Evolutionary conservation across 1,140 invertebrate species (phyloP).

Genomic region (Periplaneta americana): DNA sequence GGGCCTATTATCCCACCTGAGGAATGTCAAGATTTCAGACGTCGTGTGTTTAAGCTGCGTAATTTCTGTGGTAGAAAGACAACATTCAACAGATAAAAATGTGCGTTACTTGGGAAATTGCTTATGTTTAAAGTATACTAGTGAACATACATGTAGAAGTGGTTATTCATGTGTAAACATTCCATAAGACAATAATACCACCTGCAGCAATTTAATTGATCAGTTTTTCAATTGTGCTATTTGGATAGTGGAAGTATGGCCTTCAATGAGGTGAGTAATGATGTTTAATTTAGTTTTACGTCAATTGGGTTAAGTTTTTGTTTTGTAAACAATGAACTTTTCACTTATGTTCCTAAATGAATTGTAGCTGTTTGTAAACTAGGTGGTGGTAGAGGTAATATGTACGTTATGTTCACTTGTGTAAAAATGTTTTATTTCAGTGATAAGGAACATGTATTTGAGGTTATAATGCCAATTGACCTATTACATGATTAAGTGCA

Average conservation of each 20-base stretch:
- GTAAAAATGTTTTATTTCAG: no score
- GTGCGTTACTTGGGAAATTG: neutral
- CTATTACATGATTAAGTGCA: no score
- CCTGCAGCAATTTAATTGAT: neutral
- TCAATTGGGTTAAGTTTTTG: neutral
- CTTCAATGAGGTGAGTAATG: slow-evolving; percentile 16
- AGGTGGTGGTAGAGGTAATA: no score
- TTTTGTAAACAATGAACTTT: neutral
- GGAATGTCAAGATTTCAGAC: slow-evolving; percentile 13
- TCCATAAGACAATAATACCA: slow-evolving; percentile 13
- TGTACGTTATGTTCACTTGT: no score
- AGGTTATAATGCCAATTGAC: no score
- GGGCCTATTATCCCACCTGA: slow-evolving; percentile 10
- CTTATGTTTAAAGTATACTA: neutral
- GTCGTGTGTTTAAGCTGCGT: neutral
- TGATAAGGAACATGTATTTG: neutral
- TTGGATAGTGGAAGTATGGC: slow-evolving; percentile 14
- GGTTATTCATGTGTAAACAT: slow-evolving; percentile 15
- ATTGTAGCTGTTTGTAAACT: no score
- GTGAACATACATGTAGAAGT: neutral
- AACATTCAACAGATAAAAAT: neutral
- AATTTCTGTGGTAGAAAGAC: neutral
- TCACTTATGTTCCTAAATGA: neutral
- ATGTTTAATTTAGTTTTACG: neutral
- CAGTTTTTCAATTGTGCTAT: neutral